Conservation (phyloP, 2,888 invertebrate genomes). For the Temnothorax ravouxi region DNA sequence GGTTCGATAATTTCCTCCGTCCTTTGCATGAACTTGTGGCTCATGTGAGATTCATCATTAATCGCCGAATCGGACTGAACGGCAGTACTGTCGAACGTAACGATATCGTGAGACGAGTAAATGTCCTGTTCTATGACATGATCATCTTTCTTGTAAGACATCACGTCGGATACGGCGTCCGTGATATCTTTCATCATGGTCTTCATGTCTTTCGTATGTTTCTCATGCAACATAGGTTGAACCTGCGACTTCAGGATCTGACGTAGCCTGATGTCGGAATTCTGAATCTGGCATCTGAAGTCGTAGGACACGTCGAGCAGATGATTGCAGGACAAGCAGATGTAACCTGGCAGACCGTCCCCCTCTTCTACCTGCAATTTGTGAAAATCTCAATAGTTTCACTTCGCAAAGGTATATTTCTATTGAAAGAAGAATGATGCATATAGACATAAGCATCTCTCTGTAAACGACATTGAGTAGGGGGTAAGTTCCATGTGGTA, state of each 20-base stretch:
- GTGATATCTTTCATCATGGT: constrained; percentile 63
- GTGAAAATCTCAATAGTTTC: background rate
- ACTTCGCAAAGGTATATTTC: background rate
- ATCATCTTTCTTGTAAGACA: constrained; percentile 58
- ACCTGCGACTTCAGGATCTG: constrained; percentile 69
- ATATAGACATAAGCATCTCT: too few species aligned
- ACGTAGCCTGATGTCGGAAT: constrained; percentile 80
- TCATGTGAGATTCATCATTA: constrained; percentile 26
- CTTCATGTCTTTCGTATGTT: constrained; percentile 41
- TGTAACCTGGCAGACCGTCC: constrained; percentile 80
- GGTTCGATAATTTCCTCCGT: background rate
- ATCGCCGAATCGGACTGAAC: constrained; percentile 27
- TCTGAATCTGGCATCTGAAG: constrained; percentile 82
- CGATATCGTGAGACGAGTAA: constrained; percentile 26
- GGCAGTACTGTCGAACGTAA: constrained; percentile 1
- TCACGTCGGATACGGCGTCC: constrained; percentile 65
- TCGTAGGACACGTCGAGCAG: constrained; percentile 80
- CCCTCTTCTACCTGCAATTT: constrained; percentile 79
- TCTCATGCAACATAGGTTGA: constrained; percentile 20
- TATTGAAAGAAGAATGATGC: background rate
- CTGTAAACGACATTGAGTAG: too few species aligned
- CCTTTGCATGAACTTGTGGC: constrained; percentile 25
- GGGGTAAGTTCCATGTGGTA: too few species aligned
- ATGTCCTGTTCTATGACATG: background rate
- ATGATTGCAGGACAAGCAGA: constrained; percentile 79